These are phyloP conservation scores for Esox masquinongy DNA, from an alignment of 2,797 vertebrate species.

Conservation along the genomic window DNA sequence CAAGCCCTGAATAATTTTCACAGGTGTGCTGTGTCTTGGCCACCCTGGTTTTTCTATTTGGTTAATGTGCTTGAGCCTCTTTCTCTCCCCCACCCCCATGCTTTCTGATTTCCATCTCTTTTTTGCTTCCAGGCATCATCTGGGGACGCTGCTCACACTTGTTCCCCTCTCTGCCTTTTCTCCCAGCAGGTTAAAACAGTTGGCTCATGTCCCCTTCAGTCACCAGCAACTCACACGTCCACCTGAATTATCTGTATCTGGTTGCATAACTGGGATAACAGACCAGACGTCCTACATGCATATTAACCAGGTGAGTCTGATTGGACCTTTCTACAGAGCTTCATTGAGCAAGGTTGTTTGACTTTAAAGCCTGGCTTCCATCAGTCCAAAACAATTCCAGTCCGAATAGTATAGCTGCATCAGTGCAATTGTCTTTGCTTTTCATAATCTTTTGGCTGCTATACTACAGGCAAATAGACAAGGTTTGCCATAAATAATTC, in stretches of 20 bases:
- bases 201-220: not conserved
- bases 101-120: not conserved
- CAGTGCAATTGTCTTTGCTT: not conserved
- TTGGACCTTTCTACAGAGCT: not conserved
- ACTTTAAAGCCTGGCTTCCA: not conserved
- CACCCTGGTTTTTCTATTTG: slow-evolving; percentile 28
- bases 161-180: slow-evolving; percentile 3
- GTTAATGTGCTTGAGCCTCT: slow-evolving; percentile 27
- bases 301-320: not conserved
- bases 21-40: slow-evolving; percentile 1
- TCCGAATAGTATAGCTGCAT: not conserved
- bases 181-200: not conserved
- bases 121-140: not conserved
- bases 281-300: not conserved
- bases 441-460: not conserved
- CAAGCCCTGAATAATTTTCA: not conserved
- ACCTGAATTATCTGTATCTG: slow-evolving; percentile 5
- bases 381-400: not conserved
- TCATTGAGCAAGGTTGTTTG: not conserved
- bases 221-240: not conserved
- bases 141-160: not conserved
- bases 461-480: not conserved
- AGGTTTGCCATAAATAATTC: not conserved
- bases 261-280: not conserved
- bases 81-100: not conserved